Evolutionary conservation across 2,888 invertebrate species (phyloP), one percentile per base, ranked within the genome.

Genomic region (Sabellastarte sp.): DNA sequence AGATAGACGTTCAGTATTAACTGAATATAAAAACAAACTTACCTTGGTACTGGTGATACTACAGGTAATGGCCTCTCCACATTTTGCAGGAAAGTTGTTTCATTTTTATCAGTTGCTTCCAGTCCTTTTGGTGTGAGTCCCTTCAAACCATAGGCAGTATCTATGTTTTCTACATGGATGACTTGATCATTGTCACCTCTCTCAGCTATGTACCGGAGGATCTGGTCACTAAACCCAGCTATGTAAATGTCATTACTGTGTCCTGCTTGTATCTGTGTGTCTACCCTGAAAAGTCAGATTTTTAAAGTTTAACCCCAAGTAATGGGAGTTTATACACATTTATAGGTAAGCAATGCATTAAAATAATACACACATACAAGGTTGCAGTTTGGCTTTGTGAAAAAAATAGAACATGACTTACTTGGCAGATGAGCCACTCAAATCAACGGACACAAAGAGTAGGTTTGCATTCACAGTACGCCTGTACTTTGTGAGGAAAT

Each of bases 121-220:
- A 20, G 10, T 15, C 10, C 20, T 41, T 41, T 41, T 20, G 41
- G 41, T 15, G 41, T 20, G 41, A 10, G 20, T 20, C 10, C 10
- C 41, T 15, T 10, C 41, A 41, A 20, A 20, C 41, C 41, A 20
- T 41, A 41, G 20, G 41, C 79, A 60, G 74, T 72, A 67, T 85
- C 85, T 57, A 86, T 84, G 60, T 81, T 84, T 67, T 86, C 85
- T 26, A 86, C 79, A 68, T 82, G 82, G 2, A 74, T 71, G 53
- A 86, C 70, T 68, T 83, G 85, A 1, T 78, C 79, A 20, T 77
- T 76, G 63, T 78, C 80, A 2, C 85, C 84, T 58, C 82, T 72
- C 71, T 85, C 84, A 41, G 85, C 84, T 32, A 86, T 80, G 70
- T 84, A 85, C 61, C 83, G 80, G 41, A 85, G 76, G 55, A 86